Evolutionary conservation across 2,888 invertebrate genomes (phyloP).

Genomic region (Orchesella flavescens): DNA sequence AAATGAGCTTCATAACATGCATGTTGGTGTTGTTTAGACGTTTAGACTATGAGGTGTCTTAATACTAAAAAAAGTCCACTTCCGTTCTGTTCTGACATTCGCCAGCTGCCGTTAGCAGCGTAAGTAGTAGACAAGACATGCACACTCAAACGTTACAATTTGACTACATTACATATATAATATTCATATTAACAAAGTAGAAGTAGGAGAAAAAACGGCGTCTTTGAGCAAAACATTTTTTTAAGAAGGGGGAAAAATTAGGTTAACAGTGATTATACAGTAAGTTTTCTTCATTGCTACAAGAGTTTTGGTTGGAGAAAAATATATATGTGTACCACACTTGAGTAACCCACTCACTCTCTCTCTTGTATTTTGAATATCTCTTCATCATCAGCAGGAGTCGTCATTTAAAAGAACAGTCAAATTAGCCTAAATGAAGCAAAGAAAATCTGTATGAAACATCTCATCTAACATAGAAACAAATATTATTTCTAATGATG

Average conservation of each 20-base stretch:
- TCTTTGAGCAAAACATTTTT: slow-evolving; percentile 25
- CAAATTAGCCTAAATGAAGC: slow-evolving; percentile 40
- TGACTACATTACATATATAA: too few species aligned
- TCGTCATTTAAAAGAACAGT: slow-evolving; percentile 15
- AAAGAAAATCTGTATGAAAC: background rate
- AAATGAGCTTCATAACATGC: background rate
- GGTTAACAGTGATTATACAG: slow-evolving; percentile 37
- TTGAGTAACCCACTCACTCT: slow-evolving; percentile 18
- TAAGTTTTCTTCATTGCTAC: background rate
- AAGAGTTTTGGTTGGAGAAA: slow-evolving; percentile 11
- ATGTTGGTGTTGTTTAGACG: too few species aligned
- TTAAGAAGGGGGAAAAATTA: slow-evolving; percentile 23
- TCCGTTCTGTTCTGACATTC: too few species aligned
- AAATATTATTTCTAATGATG: background rate
- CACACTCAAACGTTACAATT: too few species aligned
- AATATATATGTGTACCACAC: slow-evolving; percentile 16
- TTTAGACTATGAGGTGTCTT: too few species aligned
- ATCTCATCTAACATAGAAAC: background rate
- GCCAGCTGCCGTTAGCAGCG: too few species aligned
- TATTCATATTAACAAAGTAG: too few species aligned
- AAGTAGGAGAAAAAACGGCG: background rate
- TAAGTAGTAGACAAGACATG: too few species aligned
- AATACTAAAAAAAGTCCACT: too few species aligned
- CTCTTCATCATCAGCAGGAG: background rate
- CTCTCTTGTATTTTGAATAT: too few species aligned